Percentiles rank a stretch among this genome's conserved stretches.
phyloP scores from a whole-genome alignment of 1,140 invertebrate species.

The Drosophila tropicalis region DNA sequence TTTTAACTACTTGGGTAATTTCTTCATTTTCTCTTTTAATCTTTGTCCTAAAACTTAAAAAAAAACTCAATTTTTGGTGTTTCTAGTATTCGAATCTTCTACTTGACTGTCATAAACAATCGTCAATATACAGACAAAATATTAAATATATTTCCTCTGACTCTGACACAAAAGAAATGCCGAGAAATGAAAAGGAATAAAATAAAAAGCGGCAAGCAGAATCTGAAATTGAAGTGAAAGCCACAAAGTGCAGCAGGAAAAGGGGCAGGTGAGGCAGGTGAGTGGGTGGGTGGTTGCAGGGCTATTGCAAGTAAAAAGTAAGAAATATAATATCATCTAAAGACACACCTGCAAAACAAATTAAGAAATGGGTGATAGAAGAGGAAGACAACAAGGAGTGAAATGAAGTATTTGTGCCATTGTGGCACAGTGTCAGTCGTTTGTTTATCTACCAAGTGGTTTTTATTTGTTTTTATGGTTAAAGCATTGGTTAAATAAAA shows the following conservation, averaged over 20 bases:
- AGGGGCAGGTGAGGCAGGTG: background rate
- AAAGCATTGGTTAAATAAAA: slow-evolving; percentile 37
- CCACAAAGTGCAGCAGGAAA: slow-evolving; percentile 31
- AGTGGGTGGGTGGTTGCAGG: background rate
- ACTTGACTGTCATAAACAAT: background rate
- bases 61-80: background rate
- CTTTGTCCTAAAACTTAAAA: no score
- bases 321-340: slow-evolving; percentile 24
- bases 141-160: slow-evolving; percentile 36
- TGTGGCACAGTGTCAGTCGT: slow-evolving; percentile 52
- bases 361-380: slow-evolving; percentile 39
- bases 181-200: slow-evolving; percentile 8
- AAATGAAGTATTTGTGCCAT: slow-evolving; percentile 26
- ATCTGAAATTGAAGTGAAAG: slow-evolving; percentile 50
- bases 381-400: slow-evolving; percentile 7
- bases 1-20: no score
- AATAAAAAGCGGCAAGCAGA: slow-evolving; percentile 30
- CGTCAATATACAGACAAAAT: background rate
- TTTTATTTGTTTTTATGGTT: slow-evolving; percentile 68
- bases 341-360: slow-evolving; percentile 53
- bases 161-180: slow-evolving; percentile 33
- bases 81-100: background rate
- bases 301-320: slow-evolving; percentile 19
- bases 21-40: no score
- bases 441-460: slow-evolving; percentile 34